Conservation (phyloP, 2,113 vertebrate species). For the Pituophis catenifer region DNA sequence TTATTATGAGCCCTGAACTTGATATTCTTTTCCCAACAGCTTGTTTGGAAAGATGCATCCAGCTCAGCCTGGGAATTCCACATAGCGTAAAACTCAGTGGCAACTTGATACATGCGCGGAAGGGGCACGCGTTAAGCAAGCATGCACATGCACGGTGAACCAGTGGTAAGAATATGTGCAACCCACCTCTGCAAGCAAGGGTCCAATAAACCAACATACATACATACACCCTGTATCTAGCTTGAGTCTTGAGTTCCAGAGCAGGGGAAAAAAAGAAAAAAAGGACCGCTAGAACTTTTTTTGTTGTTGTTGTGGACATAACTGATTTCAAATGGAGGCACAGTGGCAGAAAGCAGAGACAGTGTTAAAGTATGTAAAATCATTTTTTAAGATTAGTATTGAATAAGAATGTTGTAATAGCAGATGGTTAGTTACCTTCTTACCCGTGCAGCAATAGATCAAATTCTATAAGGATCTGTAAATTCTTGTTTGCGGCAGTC, state of each 20-base stretch:
- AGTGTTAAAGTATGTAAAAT: background rate
- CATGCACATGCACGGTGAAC: too few relatives aligned
- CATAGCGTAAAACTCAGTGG: too few relatives aligned
- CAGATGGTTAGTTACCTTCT: background rate
- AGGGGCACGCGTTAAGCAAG: too few relatives aligned
- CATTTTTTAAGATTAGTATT: background rate
- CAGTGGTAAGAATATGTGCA: too few relatives aligned
- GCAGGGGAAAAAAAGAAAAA: background rate
- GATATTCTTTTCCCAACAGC: too few relatives aligned
- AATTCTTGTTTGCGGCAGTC: background rate
- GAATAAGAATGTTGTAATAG: background rate
- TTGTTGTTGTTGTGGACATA: background rate
- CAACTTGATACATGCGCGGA: too few relatives aligned
- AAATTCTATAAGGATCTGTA: background rate
- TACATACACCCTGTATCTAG: background rate
- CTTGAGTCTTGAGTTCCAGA: background rate
- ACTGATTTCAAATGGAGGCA: background rate
- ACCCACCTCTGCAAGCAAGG: too few relatives aligned
- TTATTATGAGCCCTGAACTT: too few relatives aligned
- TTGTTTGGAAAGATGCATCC: too few relatives aligned
- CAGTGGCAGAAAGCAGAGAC: background rate
- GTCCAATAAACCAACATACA: background rate
- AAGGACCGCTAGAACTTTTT: background rate
- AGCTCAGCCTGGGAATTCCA: too few relatives aligned
- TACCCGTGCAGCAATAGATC: background rate